Conservation (phyloP, 2,888 invertebrate species). For the Tipula helvola region DNA sequence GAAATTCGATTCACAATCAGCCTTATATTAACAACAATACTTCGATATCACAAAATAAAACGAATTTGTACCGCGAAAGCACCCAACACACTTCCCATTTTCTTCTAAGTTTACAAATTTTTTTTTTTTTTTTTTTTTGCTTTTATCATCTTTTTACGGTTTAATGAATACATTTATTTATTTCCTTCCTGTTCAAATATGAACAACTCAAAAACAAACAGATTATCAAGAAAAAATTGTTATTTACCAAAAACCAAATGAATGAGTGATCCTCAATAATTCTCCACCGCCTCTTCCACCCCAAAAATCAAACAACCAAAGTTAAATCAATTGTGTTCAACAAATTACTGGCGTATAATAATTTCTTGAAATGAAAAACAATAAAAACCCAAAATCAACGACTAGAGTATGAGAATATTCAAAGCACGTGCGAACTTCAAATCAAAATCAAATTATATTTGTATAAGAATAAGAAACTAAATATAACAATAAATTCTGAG, state of each 20-base stretch:
- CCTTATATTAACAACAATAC: no score
- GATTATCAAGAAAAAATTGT: background rate
- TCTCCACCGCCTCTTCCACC: background rate
- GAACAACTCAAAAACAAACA: background rate
- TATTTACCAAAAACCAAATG: background rate
- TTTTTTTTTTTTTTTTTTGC: background rate
- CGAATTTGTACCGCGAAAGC: no score
- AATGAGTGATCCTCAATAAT: background rate
- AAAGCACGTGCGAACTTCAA: background rate
- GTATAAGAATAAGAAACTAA: background rate
- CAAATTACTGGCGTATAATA: background rate
- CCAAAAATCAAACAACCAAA: background rate
- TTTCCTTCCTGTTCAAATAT: background rate
- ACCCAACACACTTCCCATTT: no score
- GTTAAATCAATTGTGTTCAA: background rate
- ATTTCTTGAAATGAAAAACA: background rate
- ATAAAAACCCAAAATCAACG: background rate
- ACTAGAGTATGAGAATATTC: background rate
- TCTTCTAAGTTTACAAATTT: no score
- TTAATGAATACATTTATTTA: background rate
- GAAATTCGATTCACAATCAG: no score
- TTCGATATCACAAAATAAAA: no score
- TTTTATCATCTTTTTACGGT: background rate
- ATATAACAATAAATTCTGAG: background rate
- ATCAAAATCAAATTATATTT: background rate